phyloP scores from a whole-genome alignment of 2,113 vertebrate species.

The Anoplopoma fimbria region DNA sequence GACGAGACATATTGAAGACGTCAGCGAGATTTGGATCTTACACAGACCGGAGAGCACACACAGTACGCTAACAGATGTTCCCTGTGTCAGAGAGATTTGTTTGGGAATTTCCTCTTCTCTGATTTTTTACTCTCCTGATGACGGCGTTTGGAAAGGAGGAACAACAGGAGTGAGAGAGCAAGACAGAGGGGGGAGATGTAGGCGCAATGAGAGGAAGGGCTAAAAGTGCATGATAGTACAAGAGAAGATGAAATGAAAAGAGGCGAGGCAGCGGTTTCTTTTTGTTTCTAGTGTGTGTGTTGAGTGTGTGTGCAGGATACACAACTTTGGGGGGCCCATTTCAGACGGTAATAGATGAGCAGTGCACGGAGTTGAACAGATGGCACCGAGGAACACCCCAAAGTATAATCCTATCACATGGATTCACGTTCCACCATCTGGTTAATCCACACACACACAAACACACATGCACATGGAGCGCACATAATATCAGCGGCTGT shows the following conservation, averaged over 20 bases:
- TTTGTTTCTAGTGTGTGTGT: conserved; percentile 32
- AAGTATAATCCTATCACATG: conserved; percentile 98
- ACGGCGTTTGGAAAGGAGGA: conserved; percentile 45
- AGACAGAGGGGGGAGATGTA: conserved; percentile 14
- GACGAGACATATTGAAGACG: conserved; percentile 64
- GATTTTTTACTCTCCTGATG: conserved; percentile 59
- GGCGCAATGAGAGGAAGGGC: background rate
- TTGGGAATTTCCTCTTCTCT: conserved; percentile 74
- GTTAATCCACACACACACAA: conserved; percentile 86
- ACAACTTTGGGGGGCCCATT: conserved; percentile 77
- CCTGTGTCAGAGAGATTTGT: conserved; percentile 70
- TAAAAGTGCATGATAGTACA: conserved; percentile 13
- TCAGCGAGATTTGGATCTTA: conserved; percentile 54
- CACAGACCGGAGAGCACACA: conserved; percentile 34
- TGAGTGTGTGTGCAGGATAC: conserved; percentile 54
- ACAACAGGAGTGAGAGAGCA: conserved; percentile 27
- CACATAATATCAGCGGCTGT: conserved; percentile 91
- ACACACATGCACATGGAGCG: conserved; percentile 65
- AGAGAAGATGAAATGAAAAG: conserved; percentile 22
- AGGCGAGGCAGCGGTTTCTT: conserved; percentile 28
- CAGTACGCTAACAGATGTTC: conserved; percentile 68
- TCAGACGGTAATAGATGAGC: conserved; percentile 79
- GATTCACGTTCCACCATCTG: conserved; percentile 97
- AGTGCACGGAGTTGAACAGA: conserved; percentile 87
- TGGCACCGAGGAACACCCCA: conserved; percentile 92